phyloP scores from a whole-genome alignment of 2,797 vertebrate genomes.

The Lacerta agilis region DNA sequence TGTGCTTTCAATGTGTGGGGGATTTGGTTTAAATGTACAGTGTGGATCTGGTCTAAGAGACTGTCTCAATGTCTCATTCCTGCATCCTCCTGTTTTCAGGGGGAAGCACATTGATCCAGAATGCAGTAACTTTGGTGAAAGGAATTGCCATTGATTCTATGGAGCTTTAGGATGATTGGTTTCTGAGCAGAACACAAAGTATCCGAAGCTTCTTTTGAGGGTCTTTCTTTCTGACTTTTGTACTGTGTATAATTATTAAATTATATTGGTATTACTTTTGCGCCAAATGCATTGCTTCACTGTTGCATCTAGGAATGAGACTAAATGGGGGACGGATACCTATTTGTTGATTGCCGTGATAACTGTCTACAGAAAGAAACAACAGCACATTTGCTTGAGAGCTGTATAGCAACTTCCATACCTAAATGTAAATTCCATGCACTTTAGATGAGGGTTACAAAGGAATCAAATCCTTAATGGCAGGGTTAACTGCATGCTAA shows the following conservation, averaged over 20 bases:
- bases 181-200: constrained; percentile 13
- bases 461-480: not conserved
- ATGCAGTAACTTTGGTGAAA: not conserved
- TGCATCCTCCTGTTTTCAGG: not conserved
- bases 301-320: constrained; percentile 41
- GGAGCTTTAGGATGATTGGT: not conserved
- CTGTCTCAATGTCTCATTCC: not conserved
- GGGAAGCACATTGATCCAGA: not conserved
- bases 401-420: not conserved
- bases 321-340: no score
- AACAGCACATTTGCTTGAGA: not conserved
- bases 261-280: constrained; percentile 29
- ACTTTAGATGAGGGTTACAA: not conserved
- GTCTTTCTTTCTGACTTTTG: not conserved
- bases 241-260: not conserved
- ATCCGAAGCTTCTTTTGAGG: constrained; percentile 24
- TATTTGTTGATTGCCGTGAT: constrained; percentile 24
- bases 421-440: not conserved
- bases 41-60: not conserved
- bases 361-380: constrained; percentile 44
- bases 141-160: not conserved
- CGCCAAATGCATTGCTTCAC: constrained; percentile 40
- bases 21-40: no score
- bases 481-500: not conserved
- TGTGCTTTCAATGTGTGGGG: no score